Evolutionary conservation across 2,888 invertebrate genomes (phyloP).

Genomic region (Heliconius aoede): DNA sequence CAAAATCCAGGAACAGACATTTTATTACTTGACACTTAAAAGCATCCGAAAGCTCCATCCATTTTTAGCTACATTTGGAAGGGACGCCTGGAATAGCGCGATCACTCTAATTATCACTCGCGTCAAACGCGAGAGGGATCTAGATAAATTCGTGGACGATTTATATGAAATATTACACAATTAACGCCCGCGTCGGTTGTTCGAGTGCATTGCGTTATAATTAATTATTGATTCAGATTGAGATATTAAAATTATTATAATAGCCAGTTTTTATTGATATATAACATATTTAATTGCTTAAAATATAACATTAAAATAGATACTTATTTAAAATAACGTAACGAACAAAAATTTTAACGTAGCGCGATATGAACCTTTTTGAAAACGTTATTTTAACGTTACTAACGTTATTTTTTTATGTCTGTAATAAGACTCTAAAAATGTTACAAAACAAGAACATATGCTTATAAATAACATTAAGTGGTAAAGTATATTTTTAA

Average conservation of each 20-base stretch:
- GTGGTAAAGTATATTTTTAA: no score
- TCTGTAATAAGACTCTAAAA: no score
- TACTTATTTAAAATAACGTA: no score
- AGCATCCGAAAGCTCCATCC: conserved; percentile 77
- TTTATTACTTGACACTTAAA: conserved; percentile 1
- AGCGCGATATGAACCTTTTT: no score
- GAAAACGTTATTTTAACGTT: no score
- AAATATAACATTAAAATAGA: no score
- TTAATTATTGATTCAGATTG: conserved; percentile 4
- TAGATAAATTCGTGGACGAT: conserved; percentile 59
- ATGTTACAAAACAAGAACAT: no score
- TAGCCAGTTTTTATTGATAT: not conserved
- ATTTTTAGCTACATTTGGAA: conserved; percentile 73
- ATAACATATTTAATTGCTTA: no score
- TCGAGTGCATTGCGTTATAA: not conserved
- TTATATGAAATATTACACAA: conserved; percentile 57
- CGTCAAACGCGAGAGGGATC: conserved; percentile 61
- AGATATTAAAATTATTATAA: not conserved
- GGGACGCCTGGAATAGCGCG: conserved; percentile 73
- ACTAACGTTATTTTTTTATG: no score
- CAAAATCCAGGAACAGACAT: conserved; percentile 3
- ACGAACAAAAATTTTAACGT: no score
- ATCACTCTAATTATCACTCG: conserved; percentile 79
- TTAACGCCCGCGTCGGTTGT: conserved; percentile 29
- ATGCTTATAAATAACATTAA: no score